Conservation (phyloP, 1,140 invertebrate species). For the Ephestia elutella region DNA sequence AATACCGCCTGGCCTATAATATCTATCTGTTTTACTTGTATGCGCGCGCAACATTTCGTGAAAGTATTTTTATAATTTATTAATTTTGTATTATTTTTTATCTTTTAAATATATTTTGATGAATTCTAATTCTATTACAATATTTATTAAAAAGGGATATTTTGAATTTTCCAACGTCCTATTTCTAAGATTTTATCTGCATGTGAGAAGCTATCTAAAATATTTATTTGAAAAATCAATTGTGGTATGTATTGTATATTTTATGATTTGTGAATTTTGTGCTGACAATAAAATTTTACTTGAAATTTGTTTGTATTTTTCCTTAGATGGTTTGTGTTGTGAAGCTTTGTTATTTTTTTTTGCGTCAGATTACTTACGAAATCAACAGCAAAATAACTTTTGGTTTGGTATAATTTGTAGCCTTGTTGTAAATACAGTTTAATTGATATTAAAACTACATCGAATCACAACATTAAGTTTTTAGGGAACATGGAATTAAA, state of each 20-base stretch:
- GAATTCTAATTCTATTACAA: not conserved
- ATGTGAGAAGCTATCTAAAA: not conserved
- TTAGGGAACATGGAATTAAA: constrained; percentile 25
- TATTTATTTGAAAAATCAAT: not conserved
- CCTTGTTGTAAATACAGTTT: too few relatives aligned
- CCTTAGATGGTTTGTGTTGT: too few relatives aligned
- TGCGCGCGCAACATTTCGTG: not conserved
- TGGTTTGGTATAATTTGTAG: too few relatives aligned
- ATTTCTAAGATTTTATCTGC: not conserved
- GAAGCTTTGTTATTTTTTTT: too few relatives aligned
- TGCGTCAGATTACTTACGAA: too few relatives aligned
- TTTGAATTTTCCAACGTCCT: not conserved
- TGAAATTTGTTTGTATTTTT: not conserved
- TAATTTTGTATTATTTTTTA: not conserved
- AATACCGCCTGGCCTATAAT: not conserved
- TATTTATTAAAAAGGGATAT: not conserved
- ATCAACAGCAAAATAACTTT: too few relatives aligned
- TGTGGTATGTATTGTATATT: not conserved
- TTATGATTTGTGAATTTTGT: constrained; percentile 13
- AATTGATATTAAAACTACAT: too few relatives aligned
- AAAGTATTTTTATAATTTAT: not conserved
- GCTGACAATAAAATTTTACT: constrained; percentile 10
- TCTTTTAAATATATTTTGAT: not conserved
- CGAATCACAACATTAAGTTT: too few relatives aligned
- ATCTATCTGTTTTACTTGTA: not conserved